Percentiles rank a stretch among this genome's conserved stretches.
Conservation (phyloP, 23 tunicate species). For the Botrylloides violaceus region DNA sequence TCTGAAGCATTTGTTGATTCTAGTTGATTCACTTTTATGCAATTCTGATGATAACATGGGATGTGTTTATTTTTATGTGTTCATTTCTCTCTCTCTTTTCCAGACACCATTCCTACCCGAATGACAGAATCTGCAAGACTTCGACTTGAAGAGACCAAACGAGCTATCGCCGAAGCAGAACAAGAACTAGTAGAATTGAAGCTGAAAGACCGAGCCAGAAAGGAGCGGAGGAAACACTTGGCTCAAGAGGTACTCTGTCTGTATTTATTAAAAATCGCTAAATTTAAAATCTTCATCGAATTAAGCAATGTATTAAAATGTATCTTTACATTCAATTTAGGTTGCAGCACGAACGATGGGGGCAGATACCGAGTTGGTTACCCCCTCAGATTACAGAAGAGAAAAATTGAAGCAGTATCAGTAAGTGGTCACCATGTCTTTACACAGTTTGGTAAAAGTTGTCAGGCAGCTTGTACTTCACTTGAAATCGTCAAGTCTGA, state of each 20-base stretch:
- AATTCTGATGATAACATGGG: no score
- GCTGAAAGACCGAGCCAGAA: slow-evolving; percentile 12
- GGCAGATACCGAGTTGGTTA: neutral
- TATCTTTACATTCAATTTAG: neutral
- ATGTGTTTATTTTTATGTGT: no score
- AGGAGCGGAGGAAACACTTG: slow-evolving; percentile 48
- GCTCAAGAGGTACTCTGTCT: slow-evolving; percentile 33
- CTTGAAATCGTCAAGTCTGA: no score
- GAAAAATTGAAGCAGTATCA: slow-evolving; percentile 56
- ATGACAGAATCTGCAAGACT: slow-evolving; percentile 66
- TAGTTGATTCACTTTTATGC: no score
- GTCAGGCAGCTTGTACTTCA: no score
- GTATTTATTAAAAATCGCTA: no score
- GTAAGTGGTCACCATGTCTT: no score
- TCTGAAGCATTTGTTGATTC: no score
- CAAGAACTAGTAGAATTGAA: slow-evolving; percentile 17
- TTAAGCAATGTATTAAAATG: no score
- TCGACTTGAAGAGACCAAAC: slow-evolving; percentile 47
- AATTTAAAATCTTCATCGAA: no score
- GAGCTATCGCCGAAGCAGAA: slow-evolving; percentile 55
- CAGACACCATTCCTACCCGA: slow-evolving; percentile 68
- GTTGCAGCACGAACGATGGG: slow-evolving; percentile 16
- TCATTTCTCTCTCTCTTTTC: no score
- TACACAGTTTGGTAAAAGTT: no score
- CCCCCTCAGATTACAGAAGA: slow-evolving; percentile 25